These are phyloP conservation scores for Pristionchus entomophagus DNA, from an alignment of 2,888 invertebrate species.

Conservation along the genomic window DNA sequence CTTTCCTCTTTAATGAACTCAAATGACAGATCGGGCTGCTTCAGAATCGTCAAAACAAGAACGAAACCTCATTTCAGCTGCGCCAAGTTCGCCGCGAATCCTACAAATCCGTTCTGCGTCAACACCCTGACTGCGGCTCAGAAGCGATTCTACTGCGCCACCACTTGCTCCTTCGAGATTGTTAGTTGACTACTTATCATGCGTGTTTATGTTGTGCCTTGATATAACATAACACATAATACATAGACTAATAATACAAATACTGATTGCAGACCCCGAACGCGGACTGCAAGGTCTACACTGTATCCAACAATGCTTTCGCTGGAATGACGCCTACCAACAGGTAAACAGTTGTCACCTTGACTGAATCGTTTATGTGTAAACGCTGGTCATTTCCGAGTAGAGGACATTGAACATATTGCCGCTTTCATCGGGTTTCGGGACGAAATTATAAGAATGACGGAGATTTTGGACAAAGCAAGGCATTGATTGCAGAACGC, in stretches of 20 bases:
- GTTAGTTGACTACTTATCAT: background rate
- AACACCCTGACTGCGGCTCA: background rate
- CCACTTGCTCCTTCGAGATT: slow-evolving; percentile 8
- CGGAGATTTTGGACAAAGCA: background rate
- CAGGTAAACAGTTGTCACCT: slow-evolving; percentile 7
- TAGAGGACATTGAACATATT: no score
- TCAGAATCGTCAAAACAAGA: background rate
- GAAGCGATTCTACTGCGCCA: background rate
- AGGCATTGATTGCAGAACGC: background rate
- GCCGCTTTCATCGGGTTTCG: no score
- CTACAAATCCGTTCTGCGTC: slow-evolving; percentile 5
- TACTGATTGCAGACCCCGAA: background rate
- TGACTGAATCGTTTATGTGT: background rate
- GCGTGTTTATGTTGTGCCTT: background rate
- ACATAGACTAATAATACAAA: background rate
- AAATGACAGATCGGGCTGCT: background rate
- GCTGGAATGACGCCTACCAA: background rate
- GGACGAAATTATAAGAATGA: no score
- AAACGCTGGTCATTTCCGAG: no score
- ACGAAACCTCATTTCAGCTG: background rate
- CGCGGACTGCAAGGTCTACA: background rate
- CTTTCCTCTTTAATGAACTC: background rate
- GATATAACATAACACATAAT: background rate
- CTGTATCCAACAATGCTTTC: background rate
- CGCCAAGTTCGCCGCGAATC: background rate